Conservation (phyloP, 2,113 vertebrate species). For the Esox niger region DNA sequence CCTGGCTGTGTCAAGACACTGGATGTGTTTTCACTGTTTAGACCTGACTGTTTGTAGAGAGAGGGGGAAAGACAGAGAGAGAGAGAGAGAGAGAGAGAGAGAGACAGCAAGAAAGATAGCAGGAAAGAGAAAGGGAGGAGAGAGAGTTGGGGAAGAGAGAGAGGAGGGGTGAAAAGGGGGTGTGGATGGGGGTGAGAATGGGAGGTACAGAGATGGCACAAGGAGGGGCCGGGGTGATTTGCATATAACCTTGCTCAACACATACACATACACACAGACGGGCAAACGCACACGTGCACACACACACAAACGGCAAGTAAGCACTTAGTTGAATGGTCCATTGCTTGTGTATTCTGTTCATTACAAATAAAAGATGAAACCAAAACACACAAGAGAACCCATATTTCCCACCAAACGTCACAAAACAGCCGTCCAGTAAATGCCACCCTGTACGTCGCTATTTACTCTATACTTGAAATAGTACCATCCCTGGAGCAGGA, state of each 20-base stretch:
- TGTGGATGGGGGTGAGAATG: no score
- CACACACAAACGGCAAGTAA: no score
- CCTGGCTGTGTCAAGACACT: no score
- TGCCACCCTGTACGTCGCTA: constrained; percentile 33
- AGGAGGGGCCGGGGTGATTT: background rate
- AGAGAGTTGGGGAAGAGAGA: constrained; percentile 5
- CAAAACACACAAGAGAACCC: constrained; percentile 15
- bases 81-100: no score
- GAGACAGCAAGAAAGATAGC: constrained; percentile 3
- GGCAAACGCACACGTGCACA: no score
- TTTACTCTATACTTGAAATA: constrained; percentile 56
- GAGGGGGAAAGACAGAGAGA: no score
- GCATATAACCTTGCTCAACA: constrained; percentile 22
- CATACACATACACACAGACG: no score
- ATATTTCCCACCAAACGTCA: constrained; percentile 37
- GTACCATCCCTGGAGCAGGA: constrained; percentile 55
- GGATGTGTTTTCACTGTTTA: no score
- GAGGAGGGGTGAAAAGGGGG: no score
- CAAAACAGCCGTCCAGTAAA: constrained; percentile 43
- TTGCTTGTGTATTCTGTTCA: no score
- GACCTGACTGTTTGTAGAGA: background rate
- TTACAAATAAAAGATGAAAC: background rate
- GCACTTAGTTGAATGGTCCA: no score
- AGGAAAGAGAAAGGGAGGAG: constrained; percentile 10
- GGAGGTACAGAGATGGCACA: no score